Evolutionary conservation across 1,140 invertebrate species (phyloP), one percentile per base, ranked within the genome.

Genomic region (Heliconius himera): DNA sequence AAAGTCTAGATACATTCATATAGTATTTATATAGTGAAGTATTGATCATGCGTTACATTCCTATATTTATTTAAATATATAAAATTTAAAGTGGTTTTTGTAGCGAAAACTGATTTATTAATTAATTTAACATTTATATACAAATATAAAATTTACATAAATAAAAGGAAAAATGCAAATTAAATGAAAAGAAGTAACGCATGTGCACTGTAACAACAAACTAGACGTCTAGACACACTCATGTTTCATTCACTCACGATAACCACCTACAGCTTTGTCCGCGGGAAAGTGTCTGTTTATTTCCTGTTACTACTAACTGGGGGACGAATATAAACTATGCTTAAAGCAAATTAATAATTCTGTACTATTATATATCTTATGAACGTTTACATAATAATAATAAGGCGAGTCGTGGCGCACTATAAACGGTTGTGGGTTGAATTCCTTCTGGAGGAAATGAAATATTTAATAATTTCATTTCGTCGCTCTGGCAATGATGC

Each of bases 151-250:
- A n/a, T 56, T 22, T 13, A 73, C 20, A 38, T 49, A 38, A 38
- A n/a, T 22, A 26, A 4, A 73, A 49, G 4, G 8, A 46, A 46
- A 16, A 73, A 20, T n/a, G 41, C 16, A 20, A 51, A 73, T 8
- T 8, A 72, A n/a, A 41, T 49, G 18, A 26, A 49, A n/a, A 49
- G 72, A 22, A 26, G 20, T 11, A 36, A 41, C 22, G 73, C 46
- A 9, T 20, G 26, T 29, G 26, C 33, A 74, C 49, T 16, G 73
- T 54, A 74, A 74, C 73, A 66, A 60, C n/a, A 33, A 73, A 56
- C 13, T 73, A 36, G 76, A 72, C 22, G 51, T 78, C 76, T 78
- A 78, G 76, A 78, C 76, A 78, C 29, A 73, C 76, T 78, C 49
- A 54, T 78, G 76, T 78, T 78, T 73, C 41, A 78, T 60, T 73